Evolutionary conservation across 1,140 invertebrate species (phyloP).

Genomic region (Berghia stephanieae): DNA sequence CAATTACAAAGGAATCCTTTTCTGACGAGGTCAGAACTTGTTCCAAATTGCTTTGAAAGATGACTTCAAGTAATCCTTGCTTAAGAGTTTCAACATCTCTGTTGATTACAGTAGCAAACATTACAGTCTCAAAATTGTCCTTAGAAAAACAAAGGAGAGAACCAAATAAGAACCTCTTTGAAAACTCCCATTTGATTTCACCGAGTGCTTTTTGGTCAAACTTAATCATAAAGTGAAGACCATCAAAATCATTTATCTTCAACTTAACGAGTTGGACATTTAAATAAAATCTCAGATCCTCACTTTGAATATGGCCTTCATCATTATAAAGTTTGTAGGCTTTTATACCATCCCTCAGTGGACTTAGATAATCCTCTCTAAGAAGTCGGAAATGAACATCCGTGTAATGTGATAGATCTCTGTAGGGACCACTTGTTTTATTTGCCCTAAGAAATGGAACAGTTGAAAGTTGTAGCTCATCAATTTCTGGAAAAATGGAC

Average conservation of each 20-base stretch:
- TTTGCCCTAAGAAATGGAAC: constrained; percentile 70
- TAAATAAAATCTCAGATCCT: constrained; percentile 48
- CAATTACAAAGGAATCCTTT: constrained; percentile 8
- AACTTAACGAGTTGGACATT: constrained; percentile 48
- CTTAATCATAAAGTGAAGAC: too few relatives aligned
- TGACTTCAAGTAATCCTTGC: constrained; percentile 51
- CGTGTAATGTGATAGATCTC: constrained; percentile 74
- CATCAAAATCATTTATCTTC: too few relatives aligned
- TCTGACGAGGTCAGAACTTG: background rate
- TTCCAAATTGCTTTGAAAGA: constrained; percentile 65
- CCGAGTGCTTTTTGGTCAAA: too few relatives aligned
- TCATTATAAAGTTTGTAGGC: constrained; percentile 36
- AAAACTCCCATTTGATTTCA: constrained; percentile 64
- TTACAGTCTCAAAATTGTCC: constrained; percentile 73
- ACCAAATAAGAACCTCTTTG: constrained; percentile 76
- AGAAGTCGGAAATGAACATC: constrained; percentile 81
- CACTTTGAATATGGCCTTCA: constrained; percentile 13
- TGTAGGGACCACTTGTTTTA: constrained; percentile 73
- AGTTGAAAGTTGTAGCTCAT: background rate
- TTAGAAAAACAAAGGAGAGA: constrained; percentile 77
- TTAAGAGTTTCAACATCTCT: constrained; percentile 65
- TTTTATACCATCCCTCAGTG: constrained; percentile 63
- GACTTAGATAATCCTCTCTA: constrained; percentile 74
- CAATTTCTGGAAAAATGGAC: constrained; percentile 23
- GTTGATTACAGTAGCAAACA: constrained; percentile 75